Conservation (phyloP, 2,797 vertebrate genomes). For the Bothrops alternatus region DNA sequence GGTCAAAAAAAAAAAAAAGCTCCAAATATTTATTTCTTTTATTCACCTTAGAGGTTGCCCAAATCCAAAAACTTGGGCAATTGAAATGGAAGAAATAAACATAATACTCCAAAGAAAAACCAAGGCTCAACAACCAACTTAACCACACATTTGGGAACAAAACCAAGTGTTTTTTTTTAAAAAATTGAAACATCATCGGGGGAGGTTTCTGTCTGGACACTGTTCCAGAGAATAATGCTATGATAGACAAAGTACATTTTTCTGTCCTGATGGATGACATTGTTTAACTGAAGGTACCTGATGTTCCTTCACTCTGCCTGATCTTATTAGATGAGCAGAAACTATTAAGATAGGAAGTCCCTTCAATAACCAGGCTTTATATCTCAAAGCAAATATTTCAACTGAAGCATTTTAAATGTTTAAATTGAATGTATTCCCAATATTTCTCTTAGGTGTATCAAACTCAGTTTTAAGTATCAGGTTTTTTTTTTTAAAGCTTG, state of each 20-base stretch:
- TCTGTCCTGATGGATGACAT: neutral
- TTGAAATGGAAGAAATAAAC: neutral
- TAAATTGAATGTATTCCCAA: neutral
- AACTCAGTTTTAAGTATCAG: neutral
- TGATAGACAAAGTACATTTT: neutral
- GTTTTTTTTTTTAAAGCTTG: neutral
- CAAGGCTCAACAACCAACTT: neutral
- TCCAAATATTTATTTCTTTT: neutral
- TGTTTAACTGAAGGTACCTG: neutral
- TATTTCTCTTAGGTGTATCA: neutral
- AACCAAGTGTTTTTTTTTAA: neutral
- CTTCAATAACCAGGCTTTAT: neutral
- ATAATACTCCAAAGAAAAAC: neutral
- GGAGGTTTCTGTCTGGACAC: neutral
- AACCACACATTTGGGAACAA: neutral
- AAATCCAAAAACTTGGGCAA: neutral
- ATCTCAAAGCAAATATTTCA: neutral
- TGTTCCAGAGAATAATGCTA: neutral
- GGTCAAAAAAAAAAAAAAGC: neutral
- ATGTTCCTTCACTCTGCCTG: neutral
- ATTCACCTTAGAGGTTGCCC: neutral
- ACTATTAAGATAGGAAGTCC: neutral
- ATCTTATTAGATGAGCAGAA: neutral
- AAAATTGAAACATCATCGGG: neutral
- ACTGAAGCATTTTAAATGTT: neutral